phyloP scores from a whole-genome alignment of 2,797 vertebrate genomes.

The Xenentodon cancila region DNA sequence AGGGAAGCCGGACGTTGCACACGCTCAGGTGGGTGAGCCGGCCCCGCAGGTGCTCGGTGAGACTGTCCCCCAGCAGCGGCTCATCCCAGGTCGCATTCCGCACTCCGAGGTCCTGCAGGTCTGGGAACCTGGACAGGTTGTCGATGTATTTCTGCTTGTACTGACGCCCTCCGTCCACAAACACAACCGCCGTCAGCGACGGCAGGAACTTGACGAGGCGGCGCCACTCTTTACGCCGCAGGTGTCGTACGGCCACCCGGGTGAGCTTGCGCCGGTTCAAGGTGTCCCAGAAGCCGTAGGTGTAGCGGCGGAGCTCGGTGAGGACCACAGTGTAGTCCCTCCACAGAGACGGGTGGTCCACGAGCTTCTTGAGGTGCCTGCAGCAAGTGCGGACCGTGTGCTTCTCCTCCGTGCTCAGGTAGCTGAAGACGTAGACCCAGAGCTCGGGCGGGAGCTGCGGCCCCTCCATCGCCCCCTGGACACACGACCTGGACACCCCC shows the following conservation, averaged over 20 bases:
- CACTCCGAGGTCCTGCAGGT: slow-evolving; percentile 49
- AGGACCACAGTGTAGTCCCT: slow-evolving; percentile 51
- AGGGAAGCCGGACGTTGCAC: slow-evolving; percentile 65
- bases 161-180: slow-evolving; percentile 58
- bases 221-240: slow-evolving; percentile 70
- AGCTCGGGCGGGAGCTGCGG: slow-evolving; percentile 61
- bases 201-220: slow-evolving; percentile 66
- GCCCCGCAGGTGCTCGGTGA: slow-evolving; percentile 40
- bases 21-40: slow-evolving; percentile 65
- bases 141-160: slow-evolving; percentile 67
- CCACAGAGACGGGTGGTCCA: slow-evolving; percentile 68
- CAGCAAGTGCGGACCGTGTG: slow-evolving; percentile 54
- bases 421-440: slow-evolving; percentile 64
- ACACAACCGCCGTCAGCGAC: slow-evolving; percentile 60
- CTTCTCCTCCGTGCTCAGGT: slow-evolving; percentile 58
- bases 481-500: too few relatives aligned
- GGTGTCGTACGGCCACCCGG: slow-evolving; percentile 57
- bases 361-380: slow-evolving; percentile 44
- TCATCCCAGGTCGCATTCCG: slow-evolving; percentile 63
- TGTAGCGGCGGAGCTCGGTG: slow-evolving; percentile 69
- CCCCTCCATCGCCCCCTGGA: too few relatives aligned
- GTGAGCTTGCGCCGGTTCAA: slow-evolving; percentile 58
- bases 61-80: slow-evolving; percentile 36
- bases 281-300: slow-evolving; percentile 69
- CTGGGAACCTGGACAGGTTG: slow-evolving; percentile 45